phyloP scores from a whole-genome alignment of 2,888 invertebrate species.

The Steromphala cineraria region DNA sequence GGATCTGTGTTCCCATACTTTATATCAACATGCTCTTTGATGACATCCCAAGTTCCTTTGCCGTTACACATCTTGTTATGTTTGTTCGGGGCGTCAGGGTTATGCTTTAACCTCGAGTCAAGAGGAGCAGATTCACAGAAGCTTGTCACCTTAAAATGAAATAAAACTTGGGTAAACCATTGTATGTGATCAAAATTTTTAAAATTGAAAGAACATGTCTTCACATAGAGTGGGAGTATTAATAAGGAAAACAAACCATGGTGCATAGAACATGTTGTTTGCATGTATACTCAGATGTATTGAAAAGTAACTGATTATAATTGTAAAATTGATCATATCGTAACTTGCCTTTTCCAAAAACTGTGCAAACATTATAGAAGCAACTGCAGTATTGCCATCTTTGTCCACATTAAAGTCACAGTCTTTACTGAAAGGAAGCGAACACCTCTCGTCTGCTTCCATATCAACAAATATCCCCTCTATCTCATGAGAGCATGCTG shows the following conservation, averaged over 20 bases:
- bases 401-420: neutral
- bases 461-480: neutral
- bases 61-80: neutral
- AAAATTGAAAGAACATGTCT: too few relatives aligned
- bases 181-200: too few relatives aligned
- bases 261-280: too few relatives aligned
- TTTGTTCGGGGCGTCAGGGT: neutral
- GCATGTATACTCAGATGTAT: too few relatives aligned
- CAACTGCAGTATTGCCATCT: neutral
- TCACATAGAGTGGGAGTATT: too few relatives aligned
- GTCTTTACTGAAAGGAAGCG: neutral
- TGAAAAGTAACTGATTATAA: too few relatives aligned
- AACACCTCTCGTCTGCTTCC: neutral
- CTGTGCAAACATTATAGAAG: neutral
- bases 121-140: neutral
- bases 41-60: neutral
- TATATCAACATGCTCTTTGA: neutral
- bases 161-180: neutral
- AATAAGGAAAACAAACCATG: too few relatives aligned
- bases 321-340: too few relatives aligned
- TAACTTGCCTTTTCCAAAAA: neutral
- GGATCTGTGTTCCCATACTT: neutral
- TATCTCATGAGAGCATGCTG: neutral
- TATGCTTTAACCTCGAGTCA: neutral
- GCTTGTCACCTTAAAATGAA: neutral